Conservation (phyloP, 2,888 invertebrate genomes). For the Caenorhabditis afra region DNA sequence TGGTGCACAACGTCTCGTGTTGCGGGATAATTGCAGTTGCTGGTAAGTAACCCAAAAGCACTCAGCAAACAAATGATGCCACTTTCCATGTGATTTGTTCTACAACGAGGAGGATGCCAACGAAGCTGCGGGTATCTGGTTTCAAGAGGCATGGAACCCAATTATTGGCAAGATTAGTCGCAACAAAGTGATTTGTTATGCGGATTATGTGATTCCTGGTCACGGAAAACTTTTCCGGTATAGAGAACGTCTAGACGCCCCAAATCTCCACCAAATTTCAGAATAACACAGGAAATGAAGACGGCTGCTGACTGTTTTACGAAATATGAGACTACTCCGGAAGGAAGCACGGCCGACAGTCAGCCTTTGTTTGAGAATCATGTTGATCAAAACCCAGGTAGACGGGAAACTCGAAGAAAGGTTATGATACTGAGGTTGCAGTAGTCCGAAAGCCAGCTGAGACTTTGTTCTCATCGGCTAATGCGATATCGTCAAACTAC, state of each 20-base stretch:
- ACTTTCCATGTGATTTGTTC: constrained; percentile 75
- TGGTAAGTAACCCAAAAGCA: constrained; percentile 63
- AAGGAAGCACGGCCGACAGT: neutral
- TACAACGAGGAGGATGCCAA: constrained; percentile 75
- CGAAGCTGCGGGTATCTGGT: constrained; percentile 71
- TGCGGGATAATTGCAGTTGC: constrained; percentile 74
- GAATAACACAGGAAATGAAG: constrained; percentile 65
- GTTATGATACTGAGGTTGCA: neutral
- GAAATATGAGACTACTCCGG: constrained; percentile 38
- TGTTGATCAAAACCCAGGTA: constrained; percentile 28
- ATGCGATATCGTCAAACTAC: constrained; percentile 27
- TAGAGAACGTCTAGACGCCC: neutral
- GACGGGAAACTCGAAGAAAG: neutral
- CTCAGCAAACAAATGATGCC: constrained; percentile 42
- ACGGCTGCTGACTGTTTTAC: constrained; percentile 51
- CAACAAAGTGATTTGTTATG: constrained; percentile 71
- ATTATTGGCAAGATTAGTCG: constrained; percentile 70
- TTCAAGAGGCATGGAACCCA: constrained; percentile 76
- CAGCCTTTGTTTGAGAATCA: constrained; percentile 15
- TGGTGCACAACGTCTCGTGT: constrained; percentile 73
- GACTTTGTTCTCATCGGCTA: constrained; percentile 42
- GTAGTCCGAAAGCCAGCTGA: constrained; percentile 45
- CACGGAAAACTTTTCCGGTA: constrained; percentile 82
- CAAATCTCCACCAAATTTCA: constrained; percentile 1
- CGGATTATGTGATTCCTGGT: constrained; percentile 82